phyloP scores from a whole-genome alignment of 2,797 vertebrate genomes.

The Adrianichthys oophorus region DNA sequence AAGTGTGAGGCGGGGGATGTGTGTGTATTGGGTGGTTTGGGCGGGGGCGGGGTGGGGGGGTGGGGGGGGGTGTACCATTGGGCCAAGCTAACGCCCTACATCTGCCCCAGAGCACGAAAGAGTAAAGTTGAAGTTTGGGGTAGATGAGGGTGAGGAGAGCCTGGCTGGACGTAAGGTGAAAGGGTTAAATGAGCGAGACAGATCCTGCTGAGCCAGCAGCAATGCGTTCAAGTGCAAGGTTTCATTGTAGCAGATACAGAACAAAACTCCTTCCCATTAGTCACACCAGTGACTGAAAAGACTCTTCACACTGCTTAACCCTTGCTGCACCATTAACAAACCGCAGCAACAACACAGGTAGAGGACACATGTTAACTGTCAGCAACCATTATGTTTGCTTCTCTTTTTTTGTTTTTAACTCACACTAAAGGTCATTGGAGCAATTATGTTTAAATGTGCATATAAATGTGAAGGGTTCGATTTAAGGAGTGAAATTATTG shows the following conservation, averaged over 20 bases:
- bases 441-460: slow-evolving; percentile 13
- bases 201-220: slow-evolving; percentile 82
- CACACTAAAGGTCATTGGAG: slow-evolving; percentile 6
- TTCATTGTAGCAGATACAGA: slow-evolving; percentile 83
- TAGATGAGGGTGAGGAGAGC: slow-evolving; percentile 40
- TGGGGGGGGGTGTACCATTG: slow-evolving; percentile 22
- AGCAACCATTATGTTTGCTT: not conserved
- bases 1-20: not conserved
- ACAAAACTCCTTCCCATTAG: slow-evolving; percentile 81
- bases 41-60: too few species aligned
- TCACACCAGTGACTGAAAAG: slow-evolving; percentile 77
- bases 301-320: slow-evolving; percentile 67
- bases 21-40: too few species aligned
- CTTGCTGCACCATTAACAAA: slow-evolving; percentile 59
- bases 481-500: slow-evolving; percentile 10
- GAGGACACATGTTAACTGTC: too few species aligned
- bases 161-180: slow-evolving; percentile 69
- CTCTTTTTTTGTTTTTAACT: slow-evolving; percentile 18
- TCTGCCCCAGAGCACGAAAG: slow-evolving; percentile 46
- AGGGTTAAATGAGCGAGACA: slow-evolving; percentile 75
- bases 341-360: slow-evolving; percentile 20
- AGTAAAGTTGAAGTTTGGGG: slow-evolving; percentile 28
- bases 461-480: not conserved
- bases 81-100: slow-evolving; percentile 42
- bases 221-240: slow-evolving; percentile 79